Base-by-base conservation (phyloP, 2,797 vertebrate genomes). In the Chrosomus eos region DNA sequence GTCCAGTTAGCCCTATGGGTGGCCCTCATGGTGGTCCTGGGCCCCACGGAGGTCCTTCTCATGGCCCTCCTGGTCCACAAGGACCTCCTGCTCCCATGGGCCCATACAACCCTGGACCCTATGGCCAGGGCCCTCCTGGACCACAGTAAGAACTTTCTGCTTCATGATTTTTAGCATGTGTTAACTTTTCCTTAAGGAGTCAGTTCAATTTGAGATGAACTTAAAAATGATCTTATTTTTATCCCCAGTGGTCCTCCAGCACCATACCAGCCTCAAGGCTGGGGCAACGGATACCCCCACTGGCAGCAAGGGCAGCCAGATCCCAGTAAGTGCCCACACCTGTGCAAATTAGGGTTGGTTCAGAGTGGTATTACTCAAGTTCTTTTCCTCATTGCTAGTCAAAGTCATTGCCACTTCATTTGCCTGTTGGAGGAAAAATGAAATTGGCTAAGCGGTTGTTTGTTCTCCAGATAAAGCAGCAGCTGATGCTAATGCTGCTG, bases 251-350 rank as follows among this genome's bases (percentile, higher is more conserved):
- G 98, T 82, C 98, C 98, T 89, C 98, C 97, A 84, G 97, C 97
- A 13, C 98, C 97, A 0, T 99, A 99, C 89, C 97, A 98, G 90
- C 97, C 98, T 85, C 98, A 99, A 87, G 98, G 98, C 62, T 99
- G 98, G 98, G 98, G 98, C 86, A 99, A 99, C 81, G 96, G 98
- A 38, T 99, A 99, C 91, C 98, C 97, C 2, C 98, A 99, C 86
- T 99, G 98, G 98, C 98, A 99, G 87, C 98, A 98, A 86, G 97
- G 97, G 81, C 98, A 98, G 79, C 98, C 97, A 86, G 98, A 99
- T 91, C 98, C 98, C 91, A 98, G 98, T 99, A 94, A 94, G 96
- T 93, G 7, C 8, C 58, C 31, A 2, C 68, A 40, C 2, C 3
- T 23, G 1, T 82, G n/a, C 14, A 51, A 14, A 40, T 3, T 23